Evolutionary conservation across 1,140 invertebrate species (phyloP), one percentile per base, ranked within the genome.

Genomic region (Paracyclopina nana): DNA sequence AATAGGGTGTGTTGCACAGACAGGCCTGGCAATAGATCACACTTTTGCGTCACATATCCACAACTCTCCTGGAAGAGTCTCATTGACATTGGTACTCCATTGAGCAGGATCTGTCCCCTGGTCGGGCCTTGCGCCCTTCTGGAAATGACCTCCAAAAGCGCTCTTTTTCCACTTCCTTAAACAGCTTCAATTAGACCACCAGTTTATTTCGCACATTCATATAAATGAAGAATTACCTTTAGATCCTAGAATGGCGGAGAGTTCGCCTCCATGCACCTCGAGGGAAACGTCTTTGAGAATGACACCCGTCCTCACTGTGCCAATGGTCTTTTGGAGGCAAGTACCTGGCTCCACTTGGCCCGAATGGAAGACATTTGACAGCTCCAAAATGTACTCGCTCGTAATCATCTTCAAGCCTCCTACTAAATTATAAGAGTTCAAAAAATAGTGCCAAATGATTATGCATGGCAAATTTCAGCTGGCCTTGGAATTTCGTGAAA

Each of bases 251-350:
- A 92, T 77, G 16, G 86, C 86, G 57, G 88, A 76, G 30, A 92
- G 82, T 67, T 91, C 86, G 11, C 84, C 84, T 38, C 82, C 81
- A 60, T 85, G 79, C 0, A 90, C 82, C 53, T 81, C 77, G 42
- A 90, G 72, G 11, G 82, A 86, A 3, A 91, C 80, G 70, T 90
- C 84, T 67, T 88, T 84, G 0, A 92, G 68, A 34, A 92, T 84
- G 9, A 84, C 69, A 14, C 80, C 82, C 6, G 79, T 81, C 57
- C 80, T 78, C 25, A 80, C 73, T 31, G 71, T 78, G 1, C 81
- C 81, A 42, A 79, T 75, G n/a, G 85, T 45, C 54, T 76, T 70
- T 60, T 82, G 79, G 46, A 79, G 68, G 59, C 78, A 80, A 18
- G 78, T 79, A 34, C 75, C 75, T 9, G 77, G 76, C 57, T 83